These are phyloP conservation scores for Perccottus glenii DNA, from an alignment of 2,113 vertebrate genomes.

Conservation along the genomic window DNA sequence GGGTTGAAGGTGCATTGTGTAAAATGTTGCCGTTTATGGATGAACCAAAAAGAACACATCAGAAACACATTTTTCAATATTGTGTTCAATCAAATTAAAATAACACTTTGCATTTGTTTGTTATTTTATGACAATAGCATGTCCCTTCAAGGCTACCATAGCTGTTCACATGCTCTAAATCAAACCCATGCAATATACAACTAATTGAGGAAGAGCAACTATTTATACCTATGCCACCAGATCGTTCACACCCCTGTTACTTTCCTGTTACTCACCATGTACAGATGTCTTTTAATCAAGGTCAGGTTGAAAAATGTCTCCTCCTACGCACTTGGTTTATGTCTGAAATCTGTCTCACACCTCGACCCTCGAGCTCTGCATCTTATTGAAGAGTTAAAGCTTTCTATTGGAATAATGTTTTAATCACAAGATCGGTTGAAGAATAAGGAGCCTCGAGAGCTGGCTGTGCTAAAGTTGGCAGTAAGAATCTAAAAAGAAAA, in stretches of 20 bases:
- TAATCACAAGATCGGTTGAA: background rate
- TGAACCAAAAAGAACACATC: too few relatives aligned
- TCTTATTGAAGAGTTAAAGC: conserved; percentile 28
- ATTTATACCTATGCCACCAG: background rate
- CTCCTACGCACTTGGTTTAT: conserved; percentile 15
- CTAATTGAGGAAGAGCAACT: too few relatives aligned
- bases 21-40: too few relatives aligned
- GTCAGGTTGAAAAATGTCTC: conserved; percentile 32
- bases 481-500: conserved; percentile 1
- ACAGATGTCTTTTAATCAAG: conserved; percentile 17
- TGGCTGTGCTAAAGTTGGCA: background rate
- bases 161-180: too few relatives aligned
- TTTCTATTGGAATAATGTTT: background rate
- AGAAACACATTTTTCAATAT: too few relatives aligned
- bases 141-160: too few relatives aligned
- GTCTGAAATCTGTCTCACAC: conserved; percentile 1
- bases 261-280: conserved; percentile 20
- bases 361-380: conserved; percentile 26
- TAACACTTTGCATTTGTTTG: too few relatives aligned
- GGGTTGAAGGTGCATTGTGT: too few relatives aligned
- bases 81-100: too few relatives aligned
- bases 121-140: too few relatives aligned
- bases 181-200: too few relatives aligned
- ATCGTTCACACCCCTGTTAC: conserved; percentile 10
- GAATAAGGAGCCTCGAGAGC: conserved; percentile 3